Conservation (phyloP, 2,888 invertebrate species). For the Scaptomyza polygonia region DNA sequence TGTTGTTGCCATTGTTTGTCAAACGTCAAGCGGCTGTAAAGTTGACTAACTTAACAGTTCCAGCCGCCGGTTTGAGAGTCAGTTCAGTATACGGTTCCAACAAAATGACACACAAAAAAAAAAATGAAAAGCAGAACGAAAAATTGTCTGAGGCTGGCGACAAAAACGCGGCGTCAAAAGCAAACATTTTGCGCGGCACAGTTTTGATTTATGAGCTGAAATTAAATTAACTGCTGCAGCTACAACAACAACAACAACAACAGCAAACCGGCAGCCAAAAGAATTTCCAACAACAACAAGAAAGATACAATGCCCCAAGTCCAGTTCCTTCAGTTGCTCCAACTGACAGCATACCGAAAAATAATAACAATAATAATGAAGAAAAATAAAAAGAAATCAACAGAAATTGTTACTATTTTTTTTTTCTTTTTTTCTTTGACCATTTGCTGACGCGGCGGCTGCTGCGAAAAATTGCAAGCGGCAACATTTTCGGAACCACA, state of each 20-base stretch:
- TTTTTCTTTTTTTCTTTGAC: constrained; percentile 33
- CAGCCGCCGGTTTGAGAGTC: constrained; percentile 28
- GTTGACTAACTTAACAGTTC: constrained; percentile 65
- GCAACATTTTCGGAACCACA: constrained; percentile 52
- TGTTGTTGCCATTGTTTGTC: constrained; percentile 69
- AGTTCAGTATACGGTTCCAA: constrained; percentile 32
- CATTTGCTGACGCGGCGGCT: constrained; percentile 51
- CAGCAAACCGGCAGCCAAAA: constrained; percentile 48
- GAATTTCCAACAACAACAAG: constrained; percentile 67
- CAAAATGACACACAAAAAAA: background rate
- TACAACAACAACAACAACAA: constrained; percentile 38
- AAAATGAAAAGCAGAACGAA: constrained; percentile 39
- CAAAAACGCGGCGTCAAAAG: constrained; percentile 73
- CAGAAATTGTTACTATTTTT: constrained; percentile 63
- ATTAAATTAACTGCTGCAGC: constrained; percentile 78
- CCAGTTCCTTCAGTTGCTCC: constrained; percentile 46
- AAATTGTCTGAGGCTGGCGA: constrained; percentile 67
- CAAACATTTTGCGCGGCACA: constrained; percentile 79
- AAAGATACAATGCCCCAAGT: constrained; percentile 59
- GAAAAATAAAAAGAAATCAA: constrained; percentile 41
- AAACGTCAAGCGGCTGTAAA: constrained; percentile 69
- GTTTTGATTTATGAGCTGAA: constrained; percentile 81
- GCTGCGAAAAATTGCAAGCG: constrained; percentile 58
- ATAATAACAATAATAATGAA: background rate
- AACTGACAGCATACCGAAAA: constrained; percentile 44